Percentiles rank a stretch among this genome's conserved stretches.
Evolutionary conservation across 1,140 invertebrate species (phyloP).

Genomic region (Formica exsecta): DNA sequence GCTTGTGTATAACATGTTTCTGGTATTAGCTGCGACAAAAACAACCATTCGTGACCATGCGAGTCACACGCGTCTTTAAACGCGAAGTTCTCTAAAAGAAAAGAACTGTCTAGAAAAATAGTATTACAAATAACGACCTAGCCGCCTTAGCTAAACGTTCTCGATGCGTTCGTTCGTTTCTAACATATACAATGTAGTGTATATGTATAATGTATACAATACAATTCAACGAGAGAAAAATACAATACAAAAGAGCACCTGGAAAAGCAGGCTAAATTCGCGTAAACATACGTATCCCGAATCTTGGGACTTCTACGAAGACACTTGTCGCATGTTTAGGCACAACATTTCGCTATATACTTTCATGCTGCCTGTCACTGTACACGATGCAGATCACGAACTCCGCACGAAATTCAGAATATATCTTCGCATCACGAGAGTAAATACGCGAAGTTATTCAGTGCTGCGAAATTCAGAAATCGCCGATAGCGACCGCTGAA

Average conservation of each 20-base stretch:
- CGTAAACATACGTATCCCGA: constrained; percentile 16
- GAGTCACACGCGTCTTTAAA: constrained; percentile 31
- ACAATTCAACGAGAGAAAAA: constrained; percentile 71
- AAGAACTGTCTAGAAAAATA: constrained; percentile 73
- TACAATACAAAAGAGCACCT: constrained; percentile 77
- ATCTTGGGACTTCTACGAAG: constrained; percentile 59
- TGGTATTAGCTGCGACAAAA: constrained; percentile 68
- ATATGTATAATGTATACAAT: constrained; percentile 68
- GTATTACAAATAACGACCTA: constrained; percentile 75
- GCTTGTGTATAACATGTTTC: constrained; percentile 39
- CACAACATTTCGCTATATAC: constrained; percentile 70
- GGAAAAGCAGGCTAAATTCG: constrained; percentile 72
- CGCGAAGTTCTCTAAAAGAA: constrained; percentile 18
- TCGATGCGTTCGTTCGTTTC: constrained; percentile 39
- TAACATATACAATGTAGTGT: constrained; percentile 58
- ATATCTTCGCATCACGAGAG: constrained; percentile 16
- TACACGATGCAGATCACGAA: constrained; percentile 50
- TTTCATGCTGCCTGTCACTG: constrained; percentile 76
- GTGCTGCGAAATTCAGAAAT: neutral
- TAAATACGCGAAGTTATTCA: constrained; percentile 14
- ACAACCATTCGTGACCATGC: constrained; percentile 61
- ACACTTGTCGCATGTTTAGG: constrained; percentile 70
- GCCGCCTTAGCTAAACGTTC: constrained; percentile 61
- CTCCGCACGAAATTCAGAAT: constrained; percentile 12
- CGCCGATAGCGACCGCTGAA: neutral